These are phyloP conservation scores for Musca vetustissima DNA, from an alignment of 1,140 invertebrate species.

Conservation along the genomic window DNA sequence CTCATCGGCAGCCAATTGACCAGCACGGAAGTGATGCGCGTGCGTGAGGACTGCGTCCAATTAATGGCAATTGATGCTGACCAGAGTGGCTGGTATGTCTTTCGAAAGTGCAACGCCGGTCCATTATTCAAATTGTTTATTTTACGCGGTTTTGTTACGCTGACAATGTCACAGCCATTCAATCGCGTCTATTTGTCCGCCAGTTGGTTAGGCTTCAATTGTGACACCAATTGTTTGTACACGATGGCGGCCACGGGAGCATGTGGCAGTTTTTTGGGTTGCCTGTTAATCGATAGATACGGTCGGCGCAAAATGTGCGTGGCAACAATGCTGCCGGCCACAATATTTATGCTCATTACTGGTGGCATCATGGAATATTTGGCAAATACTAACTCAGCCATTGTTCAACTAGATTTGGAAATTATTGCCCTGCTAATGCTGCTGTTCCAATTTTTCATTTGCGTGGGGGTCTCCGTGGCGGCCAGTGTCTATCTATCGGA, in stretches of 20 bases:
- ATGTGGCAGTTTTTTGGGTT: constrained; percentile 38
- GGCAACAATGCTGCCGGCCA: constrained; percentile 39
- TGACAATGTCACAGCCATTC: constrained; percentile 44
- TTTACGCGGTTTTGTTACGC: constrained; percentile 40
- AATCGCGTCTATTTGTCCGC: constrained; percentile 45
- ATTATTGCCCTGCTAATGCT: constrained; percentile 45
- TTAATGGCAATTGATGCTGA: constrained; percentile 34
- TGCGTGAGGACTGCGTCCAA: constrained; percentile 45
- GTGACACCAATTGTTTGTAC: constrained; percentile 48
- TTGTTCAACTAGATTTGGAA: constrained; percentile 41
- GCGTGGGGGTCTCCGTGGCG: constrained; percentile 42
- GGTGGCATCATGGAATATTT: constrained; percentile 48
- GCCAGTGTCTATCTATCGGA: constrained; percentile 43
- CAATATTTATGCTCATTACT: constrained; percentile 45
- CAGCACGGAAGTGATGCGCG: constrained; percentile 23
- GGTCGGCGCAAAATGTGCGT: constrained; percentile 45
- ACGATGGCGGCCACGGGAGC: constrained; percentile 43
- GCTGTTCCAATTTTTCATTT: constrained; percentile 42
- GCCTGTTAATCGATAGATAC: constrained; percentile 41
- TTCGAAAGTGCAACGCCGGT: constrained; percentile 26
- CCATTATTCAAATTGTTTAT: constrained; percentile 43
- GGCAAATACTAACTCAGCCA: constrained; percentile 37
- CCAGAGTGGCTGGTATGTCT: neutral
- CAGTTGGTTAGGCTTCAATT: constrained; percentile 46
- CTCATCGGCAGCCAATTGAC: constrained; percentile 28